Conservation (phyloP, 2,888 invertebrate genomes). For the Dolichopus griseipennis region DNA sequence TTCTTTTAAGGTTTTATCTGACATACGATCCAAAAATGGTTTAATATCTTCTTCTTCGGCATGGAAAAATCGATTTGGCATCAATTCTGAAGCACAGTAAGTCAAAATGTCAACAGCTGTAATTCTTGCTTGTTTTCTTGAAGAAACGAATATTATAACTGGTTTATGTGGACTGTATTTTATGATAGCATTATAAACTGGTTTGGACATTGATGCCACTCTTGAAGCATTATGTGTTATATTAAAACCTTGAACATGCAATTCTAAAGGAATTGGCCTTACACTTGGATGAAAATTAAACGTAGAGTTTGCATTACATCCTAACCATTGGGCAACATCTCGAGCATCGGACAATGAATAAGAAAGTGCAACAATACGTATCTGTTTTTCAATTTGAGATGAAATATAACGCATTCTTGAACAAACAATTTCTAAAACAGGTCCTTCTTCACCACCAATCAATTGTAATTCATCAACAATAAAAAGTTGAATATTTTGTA, state of each 20-base stretch:
- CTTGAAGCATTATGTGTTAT: conserved; percentile 95
- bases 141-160: conserved; percentile 83
- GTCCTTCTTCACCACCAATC: conserved; percentile 82
- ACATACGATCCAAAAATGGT: conserved; percentile 78
- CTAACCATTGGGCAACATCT: conserved; percentile 93
- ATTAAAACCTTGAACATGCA: conserved; percentile 95
- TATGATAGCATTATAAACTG: conserved; percentile 86
- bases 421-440: conserved; percentile 87
- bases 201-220: conserved; percentile 95
- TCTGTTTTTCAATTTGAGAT: conserved; percentile 81
- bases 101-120: conserved; percentile 94
- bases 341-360: conserved; percentile 91
- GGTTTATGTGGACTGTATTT: conserved; percentile 78
- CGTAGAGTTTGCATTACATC: conserved; percentile 83
- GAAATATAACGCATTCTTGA: conserved; percentile 92
- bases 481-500: conserved; percentile 92
- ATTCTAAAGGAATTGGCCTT: conserved; percentile 84
- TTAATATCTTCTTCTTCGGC: conserved; percentile 78
- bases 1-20: conserved; percentile 84
- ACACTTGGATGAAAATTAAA: conserved; percentile 99
- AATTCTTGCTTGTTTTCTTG: conserved; percentile 81
- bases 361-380: conserved; percentile 88
- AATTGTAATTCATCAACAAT: conserved; percentile 94
- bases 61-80: conserved; percentile 81
- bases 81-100: conserved; percentile 81